A percentile compares a stretch with the other conserved stretches of the same genome.
Conservation (phyloP, 2,797 vertebrate species). For the Sebastes wilsoni region DNA sequence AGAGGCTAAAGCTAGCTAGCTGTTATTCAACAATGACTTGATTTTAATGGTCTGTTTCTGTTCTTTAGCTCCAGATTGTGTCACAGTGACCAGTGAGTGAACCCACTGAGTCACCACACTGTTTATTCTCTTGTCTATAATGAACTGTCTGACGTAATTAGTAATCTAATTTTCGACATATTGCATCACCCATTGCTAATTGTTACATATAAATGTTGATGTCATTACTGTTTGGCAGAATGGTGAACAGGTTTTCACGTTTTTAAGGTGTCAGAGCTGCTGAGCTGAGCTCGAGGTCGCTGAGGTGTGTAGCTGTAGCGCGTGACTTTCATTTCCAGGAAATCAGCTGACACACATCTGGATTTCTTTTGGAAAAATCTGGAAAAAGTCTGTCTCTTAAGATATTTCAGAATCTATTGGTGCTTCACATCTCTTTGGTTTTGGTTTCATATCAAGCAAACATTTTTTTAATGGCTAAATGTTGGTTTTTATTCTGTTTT, state of each 20-base stretch:
- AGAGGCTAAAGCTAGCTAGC: conserved; percentile 26
- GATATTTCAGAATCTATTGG: not conserved
- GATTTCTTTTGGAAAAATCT: not conserved
- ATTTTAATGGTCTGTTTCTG: not conserved
- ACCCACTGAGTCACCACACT: rapidly evolving
- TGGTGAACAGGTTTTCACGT: not conserved
- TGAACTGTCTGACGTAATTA: not conserved
- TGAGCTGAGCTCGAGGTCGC: not conserved
- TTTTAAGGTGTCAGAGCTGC: not conserved
- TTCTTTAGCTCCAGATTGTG: too few species aligned
- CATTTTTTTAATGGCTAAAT: not conserved
- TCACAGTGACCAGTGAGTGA: not conserved
- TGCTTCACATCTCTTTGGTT: not conserved
- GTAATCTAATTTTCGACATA: not conserved
- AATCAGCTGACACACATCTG: not conserved
- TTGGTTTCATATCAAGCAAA: not conserved
- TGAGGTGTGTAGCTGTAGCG: conserved; percentile 5
- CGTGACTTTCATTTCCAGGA: conserved; percentile 20
- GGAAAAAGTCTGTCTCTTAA: not conserved
- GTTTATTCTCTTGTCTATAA: not conserved
- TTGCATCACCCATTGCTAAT: not conserved
- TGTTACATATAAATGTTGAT: not conserved
- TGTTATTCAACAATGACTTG: not conserved
- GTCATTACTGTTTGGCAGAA: not conserved
- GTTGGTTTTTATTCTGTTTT: not conserved